Conservation (phyloP, 2,113 vertebrate genomes). For the Anas platyrhynchos region DNA sequence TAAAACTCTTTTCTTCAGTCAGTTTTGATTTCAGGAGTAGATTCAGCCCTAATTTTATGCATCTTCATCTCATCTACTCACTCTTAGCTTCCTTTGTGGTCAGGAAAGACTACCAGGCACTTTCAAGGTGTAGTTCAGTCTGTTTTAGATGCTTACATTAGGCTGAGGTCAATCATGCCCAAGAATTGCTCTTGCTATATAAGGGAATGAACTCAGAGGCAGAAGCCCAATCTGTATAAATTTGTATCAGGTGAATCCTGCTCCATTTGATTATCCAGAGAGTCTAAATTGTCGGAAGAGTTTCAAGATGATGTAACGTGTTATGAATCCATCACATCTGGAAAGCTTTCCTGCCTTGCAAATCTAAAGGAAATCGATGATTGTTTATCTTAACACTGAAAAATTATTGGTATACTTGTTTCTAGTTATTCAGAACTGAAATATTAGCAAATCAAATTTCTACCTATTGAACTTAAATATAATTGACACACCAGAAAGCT, state of each 20-base stretch:
- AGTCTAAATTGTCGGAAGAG: background rate
- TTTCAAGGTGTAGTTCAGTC: background rate
- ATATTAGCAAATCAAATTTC: constrained; percentile 32
- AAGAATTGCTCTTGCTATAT: background rate
- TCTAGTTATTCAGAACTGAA: background rate
- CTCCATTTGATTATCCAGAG: background rate
- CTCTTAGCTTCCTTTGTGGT: background rate
- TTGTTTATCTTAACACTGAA: background rate
- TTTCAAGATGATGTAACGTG: background rate
- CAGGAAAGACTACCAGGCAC: background rate
- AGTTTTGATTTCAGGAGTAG: background rate
- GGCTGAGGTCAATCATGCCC: background rate
- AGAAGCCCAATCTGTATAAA: background rate
- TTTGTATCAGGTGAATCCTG: background rate
- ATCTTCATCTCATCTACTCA: background rate
- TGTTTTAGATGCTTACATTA: background rate
- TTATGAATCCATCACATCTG: background rate
- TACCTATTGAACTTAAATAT: background rate
- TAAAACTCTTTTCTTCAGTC: background rate
- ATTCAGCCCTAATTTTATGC: background rate
- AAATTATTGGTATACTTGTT: background rate
- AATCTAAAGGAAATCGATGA: background rate
- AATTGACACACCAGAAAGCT: background rate
- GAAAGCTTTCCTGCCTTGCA: background rate
- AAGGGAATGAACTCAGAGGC: background rate